Evolutionary conservation across 2,888 invertebrate genomes (phyloP), one percentile per base, ranked within the genome.

Genomic region (Mythimna lalbum): DNA sequence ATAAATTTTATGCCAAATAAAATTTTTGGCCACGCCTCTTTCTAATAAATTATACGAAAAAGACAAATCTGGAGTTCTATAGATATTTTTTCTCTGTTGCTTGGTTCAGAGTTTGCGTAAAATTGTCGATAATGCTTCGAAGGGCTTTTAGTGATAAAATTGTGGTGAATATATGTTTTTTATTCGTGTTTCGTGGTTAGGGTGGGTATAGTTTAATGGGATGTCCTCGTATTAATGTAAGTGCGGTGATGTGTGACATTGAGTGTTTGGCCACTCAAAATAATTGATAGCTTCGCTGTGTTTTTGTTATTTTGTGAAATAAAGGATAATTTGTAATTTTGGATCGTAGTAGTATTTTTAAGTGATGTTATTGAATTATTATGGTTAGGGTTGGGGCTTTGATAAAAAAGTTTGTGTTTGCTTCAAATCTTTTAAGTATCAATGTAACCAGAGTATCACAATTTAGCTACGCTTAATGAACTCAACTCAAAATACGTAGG

Each of bases 1-100:
- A 93, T 92, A 92, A 89, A 95, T 95, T 94, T 92, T 90, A 94
- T 92, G 95, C 90, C 94, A 94, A 94, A 95, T 94, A 94, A 94
- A 95, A 94, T 92, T 90, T 85, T 84, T 78, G 90, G 83, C 90
- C 86, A 89, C 94, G 93, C 95, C 95, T 84, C 69, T 65, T 50
- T 70, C 83, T 80, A 86, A 93, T 93, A 90, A 89, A 88, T 89
- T 84, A 87, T 74, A 69, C 57, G 59, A 76, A 79, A 67, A 39
- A 70, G 81, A 83, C 81, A 80, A 82, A 84, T 87, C 81, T 85
- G 68, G 31, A 55, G 55, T 70, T 82, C 57, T 78, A 78, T 64
- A n/a, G 55, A 14, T 47, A 4, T 75, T 83, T 80, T 78, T 85
- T 80, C 71, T 81, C 69, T 66, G 12, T 59, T 63, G 63, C 68